Evolutionary conservation across 2,113 vertebrate species (phyloP), one percentile per base, ranked within the genome.

Genomic region (Tachysurus vachellii): DNA sequence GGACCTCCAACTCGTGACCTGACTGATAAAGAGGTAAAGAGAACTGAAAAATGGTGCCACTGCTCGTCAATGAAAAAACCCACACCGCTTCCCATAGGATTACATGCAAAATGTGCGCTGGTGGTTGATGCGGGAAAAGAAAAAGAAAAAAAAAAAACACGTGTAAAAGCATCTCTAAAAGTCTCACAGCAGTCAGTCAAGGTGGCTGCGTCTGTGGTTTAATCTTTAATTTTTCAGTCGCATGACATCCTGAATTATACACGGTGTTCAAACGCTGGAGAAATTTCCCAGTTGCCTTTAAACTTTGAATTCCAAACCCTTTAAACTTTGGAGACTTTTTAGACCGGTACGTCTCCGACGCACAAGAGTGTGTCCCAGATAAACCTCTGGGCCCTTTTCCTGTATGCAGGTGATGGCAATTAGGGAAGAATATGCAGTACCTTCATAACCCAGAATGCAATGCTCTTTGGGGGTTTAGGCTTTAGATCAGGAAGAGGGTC

Each of bases 341-440:
- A 82, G 57, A 66, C 80, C 61, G n/a, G 59, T 64, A 82, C 31
- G 26, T 56, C n/a, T 56, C 36, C 56, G 10, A 47, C 26, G 80
- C 59, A 82, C 36, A 47, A 26, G 16, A 64, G 57, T 28, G 26
- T 82, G 80, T 82, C 80, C 80, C 61, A 82, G 80, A 82, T 64
- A 82, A 82, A 82, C 80, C 59, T 66, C 80, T 31, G 61, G 80
- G 59, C 61, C 36, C 61, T 82, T 82, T 66, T 50, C 11, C 80
- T 66, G 36, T 50, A 47, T 82, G 80, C 80, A 47, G 42, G 80
- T 82, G 80, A 82, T 64, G 80, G 80, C 80, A 82, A 64, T 82
- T 82, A 82, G 80, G 26, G 80, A 64, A 50, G 80, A 82, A 82
- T 82, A 82, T 82, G 80, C 80, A 82, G 57, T 47, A 82, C 80